phyloP scores from a whole-genome alignment of 1,140 invertebrate genomes.

The Neomicropteryx cornuta region DNA sequence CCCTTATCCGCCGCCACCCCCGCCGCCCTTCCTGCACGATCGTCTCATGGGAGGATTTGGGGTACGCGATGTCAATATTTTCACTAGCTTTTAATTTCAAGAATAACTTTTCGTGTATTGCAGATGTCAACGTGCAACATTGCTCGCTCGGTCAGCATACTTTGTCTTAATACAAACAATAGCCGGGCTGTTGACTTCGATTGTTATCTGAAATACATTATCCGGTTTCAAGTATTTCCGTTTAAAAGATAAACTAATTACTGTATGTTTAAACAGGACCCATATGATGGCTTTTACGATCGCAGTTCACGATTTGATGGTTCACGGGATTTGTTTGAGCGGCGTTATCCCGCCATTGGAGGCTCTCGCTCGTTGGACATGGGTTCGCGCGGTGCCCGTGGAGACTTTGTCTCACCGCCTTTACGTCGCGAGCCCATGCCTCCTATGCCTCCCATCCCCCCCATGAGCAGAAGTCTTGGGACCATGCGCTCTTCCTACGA shows the following conservation, averaged over 20 bases:
- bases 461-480: slow-evolving; percentile 43
- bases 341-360: slow-evolving; percentile 58
- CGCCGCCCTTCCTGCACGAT: slow-evolving; percentile 75
- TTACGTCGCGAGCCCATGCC: slow-evolving; percentile 52
- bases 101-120: slow-evolving; percentile 1
- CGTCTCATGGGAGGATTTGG: slow-evolving; percentile 77
- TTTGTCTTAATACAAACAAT: background rate
- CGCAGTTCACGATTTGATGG: slow-evolving; percentile 58
- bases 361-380: slow-evolving; percentile 46
- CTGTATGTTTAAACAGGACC: slow-evolving; percentile 42
- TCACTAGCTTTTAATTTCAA: slow-evolving; percentile 9
- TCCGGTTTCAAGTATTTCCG: slow-evolving; percentile 6
- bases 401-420: slow-evolving; percentile 53
- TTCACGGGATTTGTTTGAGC: slow-evolving; percentile 64
- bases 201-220: too few species aligned
- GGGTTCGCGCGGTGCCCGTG: slow-evolving; percentile 48
- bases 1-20: slow-evolving; percentile 73
- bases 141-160: slow-evolving; percentile 3
- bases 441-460: slow-evolving; percentile 48
- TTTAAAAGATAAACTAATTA: slow-evolving; percentile 5
- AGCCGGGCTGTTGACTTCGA: too few species aligned
- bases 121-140: slow-evolving; percentile 7
- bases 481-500: slow-evolving; percentile 56
- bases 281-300: slow-evolving; percentile 71
- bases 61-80: slow-evolving; percentile 42